Evolutionary conservation across 2,797 vertebrate genomes (phyloP).

Genomic region (Morus bassanus): DNA sequence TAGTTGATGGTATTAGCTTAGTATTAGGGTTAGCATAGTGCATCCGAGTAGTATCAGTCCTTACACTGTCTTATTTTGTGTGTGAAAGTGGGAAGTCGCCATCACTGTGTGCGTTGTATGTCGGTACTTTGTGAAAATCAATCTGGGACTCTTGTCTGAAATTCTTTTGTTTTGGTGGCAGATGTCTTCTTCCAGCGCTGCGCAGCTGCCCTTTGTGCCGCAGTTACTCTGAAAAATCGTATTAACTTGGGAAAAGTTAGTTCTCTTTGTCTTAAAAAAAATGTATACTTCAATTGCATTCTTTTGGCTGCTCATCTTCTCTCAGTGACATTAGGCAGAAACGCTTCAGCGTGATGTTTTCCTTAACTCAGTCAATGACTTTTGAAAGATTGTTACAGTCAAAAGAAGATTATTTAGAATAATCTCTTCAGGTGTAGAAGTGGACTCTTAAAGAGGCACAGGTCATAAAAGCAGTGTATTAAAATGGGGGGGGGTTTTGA

Average conservation of each 20-base stretch:
- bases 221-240: background rate
- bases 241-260: background rate
- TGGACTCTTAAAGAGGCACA: background rate
- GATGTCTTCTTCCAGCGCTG: background rate
- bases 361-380: background rate
- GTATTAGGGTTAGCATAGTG: rapidly evolving
- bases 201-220: background rate
- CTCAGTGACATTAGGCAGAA: background rate
- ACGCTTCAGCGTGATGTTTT: rapidly evolving
- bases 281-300: rapidly evolving
- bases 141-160: background rate
- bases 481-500: background rate
- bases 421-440: background rate
- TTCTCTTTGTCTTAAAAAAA: background rate
- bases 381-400: background rate
- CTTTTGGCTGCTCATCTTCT: background rate
- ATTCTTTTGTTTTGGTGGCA: background rate
- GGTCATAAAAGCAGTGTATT: background rate
- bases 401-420: background rate
- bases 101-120: rapidly evolving
- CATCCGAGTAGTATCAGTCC: background rate
- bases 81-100: background rate
- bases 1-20: background rate
- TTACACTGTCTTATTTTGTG: rapidly evolving
- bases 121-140: background rate